phyloP scores from a whole-genome alignment of 2,113 vertebrate genomes.

The Chaetodon auriga region DNA sequence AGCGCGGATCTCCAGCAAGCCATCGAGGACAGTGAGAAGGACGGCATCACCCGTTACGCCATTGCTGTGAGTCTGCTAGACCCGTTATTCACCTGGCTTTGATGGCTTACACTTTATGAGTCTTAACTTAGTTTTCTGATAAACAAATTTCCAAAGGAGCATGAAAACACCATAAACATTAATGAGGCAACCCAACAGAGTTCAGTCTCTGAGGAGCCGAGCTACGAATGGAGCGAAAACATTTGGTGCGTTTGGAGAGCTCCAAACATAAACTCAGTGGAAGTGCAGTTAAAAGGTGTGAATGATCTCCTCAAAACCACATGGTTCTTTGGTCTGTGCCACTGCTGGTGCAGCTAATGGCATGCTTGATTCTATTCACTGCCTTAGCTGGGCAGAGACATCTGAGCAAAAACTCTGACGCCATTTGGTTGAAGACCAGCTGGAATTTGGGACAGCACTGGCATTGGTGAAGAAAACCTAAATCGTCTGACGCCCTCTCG shows the following conservation, averaged over 20 bases:
- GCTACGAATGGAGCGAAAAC: constrained; percentile 22
- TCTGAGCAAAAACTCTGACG: constrained; percentile 34
- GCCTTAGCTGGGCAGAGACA: neutral
- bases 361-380: constrained; percentile 25
- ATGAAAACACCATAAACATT: constrained; percentile 46
- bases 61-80: constrained; percentile 90
- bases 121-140: constrained; percentile 11
- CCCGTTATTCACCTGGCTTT: constrained; percentile 26
- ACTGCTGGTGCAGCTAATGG: constrained; percentile 33
- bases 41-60: constrained; percentile 95
- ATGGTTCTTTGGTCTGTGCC: constrained; percentile 39
- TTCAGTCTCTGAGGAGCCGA: constrained; percentile 39
- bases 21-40: constrained; percentile 93
- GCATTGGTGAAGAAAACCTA: constrained; percentile 4
- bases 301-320: constrained; percentile 65
- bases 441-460: constrained; percentile 11
- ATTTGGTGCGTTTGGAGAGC: neutral
- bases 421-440: constrained; percentile 34
- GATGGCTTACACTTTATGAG: constrained; percentile 21
- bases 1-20: constrained; percentile 92
- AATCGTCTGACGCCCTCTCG: constrained; percentile 19
- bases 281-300: constrained; percentile 59
- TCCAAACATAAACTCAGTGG: constrained; percentile 22
- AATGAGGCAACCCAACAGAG: constrained; percentile 58
- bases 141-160: constrained; percentile 36